Percentiles rank a stretch among this genome's conserved stretches.
phyloP scores from a whole-genome alignment of 2,113 vertebrate species.

The Bubo blakistoni region DNA sequence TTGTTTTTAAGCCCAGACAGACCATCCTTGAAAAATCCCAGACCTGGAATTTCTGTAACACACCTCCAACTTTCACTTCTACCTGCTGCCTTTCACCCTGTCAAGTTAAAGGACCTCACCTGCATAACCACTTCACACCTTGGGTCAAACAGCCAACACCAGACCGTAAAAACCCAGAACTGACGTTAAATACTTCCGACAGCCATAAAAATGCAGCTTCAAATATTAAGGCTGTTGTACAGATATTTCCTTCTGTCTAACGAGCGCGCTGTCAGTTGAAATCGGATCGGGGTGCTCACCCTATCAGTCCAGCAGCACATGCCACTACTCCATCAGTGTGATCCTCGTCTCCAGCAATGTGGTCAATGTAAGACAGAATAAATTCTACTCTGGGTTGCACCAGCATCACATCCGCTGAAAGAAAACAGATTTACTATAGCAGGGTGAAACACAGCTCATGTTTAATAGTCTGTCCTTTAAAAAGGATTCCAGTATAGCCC shows the following conservation, averaged over 20 bases:
- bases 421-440: background rate
- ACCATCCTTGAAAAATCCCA: background rate
- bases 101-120: background rate
- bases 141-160: rapidly evolving
- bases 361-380: constrained; percentile 97
- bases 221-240: background rate
- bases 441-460: background rate
- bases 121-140: rapidly evolving
- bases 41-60: background rate
- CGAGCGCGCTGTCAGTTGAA: rapidly evolving
- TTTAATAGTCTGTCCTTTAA: background rate
- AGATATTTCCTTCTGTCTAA: no score
- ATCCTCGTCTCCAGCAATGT: constrained; percentile 96
- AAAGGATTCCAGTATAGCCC: background rate
- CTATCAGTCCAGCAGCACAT: constrained; percentile 91
- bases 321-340: constrained; percentile 95
- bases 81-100: background rate
- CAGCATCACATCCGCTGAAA: constrained; percentile 95
- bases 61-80: rapidly evolving
- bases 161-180: background rate
- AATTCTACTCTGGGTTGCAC: constrained; percentile 97
- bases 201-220: background rate
- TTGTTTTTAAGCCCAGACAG: background rate
- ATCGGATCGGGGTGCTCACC: constrained; percentile 57
- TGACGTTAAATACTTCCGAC: rapidly evolving